phyloP scores from a whole-genome alignment of 2,113 vertebrate species.

The Eurystomus gularis region DNA sequence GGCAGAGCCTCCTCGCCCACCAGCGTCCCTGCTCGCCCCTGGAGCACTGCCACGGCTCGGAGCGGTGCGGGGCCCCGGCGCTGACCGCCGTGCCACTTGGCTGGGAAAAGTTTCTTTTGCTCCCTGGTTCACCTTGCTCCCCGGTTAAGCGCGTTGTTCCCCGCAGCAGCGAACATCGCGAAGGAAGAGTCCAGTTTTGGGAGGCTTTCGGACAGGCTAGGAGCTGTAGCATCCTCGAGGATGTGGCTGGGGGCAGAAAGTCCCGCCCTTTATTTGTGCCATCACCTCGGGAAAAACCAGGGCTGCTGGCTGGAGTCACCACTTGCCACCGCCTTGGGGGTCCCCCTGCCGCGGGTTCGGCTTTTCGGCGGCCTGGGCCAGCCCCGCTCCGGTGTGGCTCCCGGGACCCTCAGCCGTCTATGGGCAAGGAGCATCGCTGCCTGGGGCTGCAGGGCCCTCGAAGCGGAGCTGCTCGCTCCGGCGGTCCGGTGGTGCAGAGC shows the following conservation, averaged over 20 bases:
- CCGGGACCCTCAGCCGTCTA: background rate
- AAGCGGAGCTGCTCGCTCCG: background rate
- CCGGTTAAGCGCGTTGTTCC: background rate
- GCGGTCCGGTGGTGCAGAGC: background rate
- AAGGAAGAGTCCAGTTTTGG: background rate
- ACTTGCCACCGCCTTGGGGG: background rate
- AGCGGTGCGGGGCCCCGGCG: background rate
- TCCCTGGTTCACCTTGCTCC: background rate
- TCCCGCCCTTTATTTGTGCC: background rate
- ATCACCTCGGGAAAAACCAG: background rate
- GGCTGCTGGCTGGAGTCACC: background rate
- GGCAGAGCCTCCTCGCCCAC: background rate
- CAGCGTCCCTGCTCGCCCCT: background rate
- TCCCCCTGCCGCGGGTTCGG: background rate
- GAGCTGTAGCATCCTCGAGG: background rate
- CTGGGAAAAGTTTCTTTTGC: background rate
- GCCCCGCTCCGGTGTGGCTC: background rate
- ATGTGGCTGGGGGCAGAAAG: background rate
- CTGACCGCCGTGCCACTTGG: background rate
- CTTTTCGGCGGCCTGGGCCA: background rate
- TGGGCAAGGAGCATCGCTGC: background rate
- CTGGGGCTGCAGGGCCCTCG: too few species aligned
- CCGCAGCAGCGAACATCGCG: background rate
- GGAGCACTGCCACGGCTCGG: background rate
- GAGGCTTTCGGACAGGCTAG: background rate